A percentile compares a stretch with the other conserved stretches of the same genome.
Conservation (phyloP, 2,113 vertebrate genomes). For the Eublepharis macularius region DNA sequence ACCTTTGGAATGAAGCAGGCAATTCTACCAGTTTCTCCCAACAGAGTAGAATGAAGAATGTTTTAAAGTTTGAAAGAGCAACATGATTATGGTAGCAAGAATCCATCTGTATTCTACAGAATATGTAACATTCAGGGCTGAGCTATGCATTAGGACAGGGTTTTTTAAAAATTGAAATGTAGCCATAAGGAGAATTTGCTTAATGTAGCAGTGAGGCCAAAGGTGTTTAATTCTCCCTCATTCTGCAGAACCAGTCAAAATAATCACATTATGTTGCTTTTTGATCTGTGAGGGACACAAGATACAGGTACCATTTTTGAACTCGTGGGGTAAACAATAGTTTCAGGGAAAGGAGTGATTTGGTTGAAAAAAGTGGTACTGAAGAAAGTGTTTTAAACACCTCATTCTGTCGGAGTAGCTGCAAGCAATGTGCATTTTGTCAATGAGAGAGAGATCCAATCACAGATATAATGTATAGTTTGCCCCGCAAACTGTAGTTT, state of each 20-base stretch:
- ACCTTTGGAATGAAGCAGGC: background rate
- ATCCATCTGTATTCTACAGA: background rate
- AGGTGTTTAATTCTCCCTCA: background rate
- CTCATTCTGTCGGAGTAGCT: too few species aligned
- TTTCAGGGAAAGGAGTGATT: background rate
- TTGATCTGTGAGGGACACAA: too few species aligned
- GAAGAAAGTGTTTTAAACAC: background rate
- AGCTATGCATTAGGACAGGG: background rate
- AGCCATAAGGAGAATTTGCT: background rate
- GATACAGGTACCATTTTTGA: too few species aligned
- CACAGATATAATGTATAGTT: background rate
- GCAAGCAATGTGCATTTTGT: background rate
- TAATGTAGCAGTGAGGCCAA: background rate
- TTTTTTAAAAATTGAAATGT: background rate
- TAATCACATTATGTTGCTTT: too few species aligned
- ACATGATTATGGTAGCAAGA: background rate
- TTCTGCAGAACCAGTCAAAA: too few species aligned
- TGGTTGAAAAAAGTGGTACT: background rate
- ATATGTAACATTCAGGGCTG: background rate
- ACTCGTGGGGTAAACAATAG: background rate
- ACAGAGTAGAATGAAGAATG: background rate
- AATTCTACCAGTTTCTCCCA: background rate
- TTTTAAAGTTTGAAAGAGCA: background rate
- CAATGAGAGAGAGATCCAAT: background rate
- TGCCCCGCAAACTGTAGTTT: background rate